Evolutionary conservation across 2,888 invertebrate genomes (phyloP).

Genomic region (Carpatolechia fugitivella): DNA sequence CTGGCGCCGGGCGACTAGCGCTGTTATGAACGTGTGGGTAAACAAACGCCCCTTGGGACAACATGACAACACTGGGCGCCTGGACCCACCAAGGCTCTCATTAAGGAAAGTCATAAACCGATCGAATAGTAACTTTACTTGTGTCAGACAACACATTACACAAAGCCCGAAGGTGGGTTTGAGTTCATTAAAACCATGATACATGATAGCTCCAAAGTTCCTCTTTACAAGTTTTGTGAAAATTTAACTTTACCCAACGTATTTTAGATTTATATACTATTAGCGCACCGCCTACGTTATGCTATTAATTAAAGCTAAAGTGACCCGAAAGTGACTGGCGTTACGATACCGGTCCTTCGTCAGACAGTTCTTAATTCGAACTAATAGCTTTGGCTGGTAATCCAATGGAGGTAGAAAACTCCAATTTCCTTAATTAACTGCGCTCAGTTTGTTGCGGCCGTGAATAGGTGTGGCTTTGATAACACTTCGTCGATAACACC

Average conservation of each 20-base stretch:
- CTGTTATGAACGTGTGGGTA: constrained; percentile 46
- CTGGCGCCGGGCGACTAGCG: constrained; percentile 35
- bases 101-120: constrained; percentile 63
- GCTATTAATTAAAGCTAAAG: constrained; percentile 36
- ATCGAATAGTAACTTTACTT: constrained; percentile 48
- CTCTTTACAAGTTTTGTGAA: not conserved
- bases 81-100: constrained; percentile 46
- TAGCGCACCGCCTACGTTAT: not conserved
- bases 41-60: constrained; percentile 57
- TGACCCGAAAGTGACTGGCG: constrained; percentile 43
- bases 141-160: constrained; percentile 26
- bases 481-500: constrained; percentile 60
- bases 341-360: constrained; percentile 42
- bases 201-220: not conserved
- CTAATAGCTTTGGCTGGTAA: constrained; percentile 74
- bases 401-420: constrained; percentile 73
- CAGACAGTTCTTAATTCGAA: constrained; percentile 74
- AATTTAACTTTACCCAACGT: too few species aligned
- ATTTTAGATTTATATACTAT: not conserved
- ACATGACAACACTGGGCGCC: constrained; percentile 38
- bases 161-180: not conserved
- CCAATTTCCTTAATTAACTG: constrained; percentile 79
- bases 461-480: constrained; percentile 67
- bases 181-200: constrained; percentile 5
- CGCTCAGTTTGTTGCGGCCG: constrained; percentile 58